Conservation (phyloP, 2,888 invertebrate species). For the Heliconius hortense region DNA sequence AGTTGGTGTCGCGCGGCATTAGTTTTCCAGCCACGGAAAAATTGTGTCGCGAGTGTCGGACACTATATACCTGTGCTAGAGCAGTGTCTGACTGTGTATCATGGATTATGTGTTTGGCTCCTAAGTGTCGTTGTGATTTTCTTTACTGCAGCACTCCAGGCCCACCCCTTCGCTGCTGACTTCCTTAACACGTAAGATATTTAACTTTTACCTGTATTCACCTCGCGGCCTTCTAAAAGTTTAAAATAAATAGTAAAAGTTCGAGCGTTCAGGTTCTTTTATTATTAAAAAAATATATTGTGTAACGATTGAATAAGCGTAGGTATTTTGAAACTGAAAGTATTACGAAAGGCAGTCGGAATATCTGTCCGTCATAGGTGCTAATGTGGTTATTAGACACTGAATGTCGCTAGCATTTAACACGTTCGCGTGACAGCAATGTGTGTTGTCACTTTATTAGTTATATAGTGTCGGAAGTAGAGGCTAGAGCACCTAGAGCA, state of each 20-base stretch:
- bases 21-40: constrained; percentile 73
- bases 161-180: constrained; percentile 57
- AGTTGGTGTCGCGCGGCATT: constrained; percentile 71
- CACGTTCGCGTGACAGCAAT: constrained; percentile 26
- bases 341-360: constrained; percentile 44
- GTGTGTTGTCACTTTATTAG: not conserved
- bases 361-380: constrained; percentile 50
- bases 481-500: not conserved
- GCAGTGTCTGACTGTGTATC: constrained; percentile 44
- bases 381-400: constrained; percentile 55
- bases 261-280: constrained; percentile 21
- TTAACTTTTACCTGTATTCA: constrained; percentile 22
- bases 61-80: constrained; percentile 40
- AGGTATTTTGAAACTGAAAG: constrained; percentile 56
- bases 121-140: constrained; percentile 68
- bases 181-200: constrained; percentile 49
- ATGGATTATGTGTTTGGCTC: constrained; percentile 78
- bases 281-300: constrained; percentile 34
- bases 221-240: constrained; percentile 15
- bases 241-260: constrained; percentile 34
- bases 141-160: constrained; percentile 68
- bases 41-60: constrained; percentile 73
- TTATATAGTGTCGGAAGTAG: not conserved
- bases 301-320: constrained; percentile 44
- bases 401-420: constrained; percentile 42